Conservation (phyloP, 1,140 invertebrate genomes). For the Zophobas morio region DNA sequence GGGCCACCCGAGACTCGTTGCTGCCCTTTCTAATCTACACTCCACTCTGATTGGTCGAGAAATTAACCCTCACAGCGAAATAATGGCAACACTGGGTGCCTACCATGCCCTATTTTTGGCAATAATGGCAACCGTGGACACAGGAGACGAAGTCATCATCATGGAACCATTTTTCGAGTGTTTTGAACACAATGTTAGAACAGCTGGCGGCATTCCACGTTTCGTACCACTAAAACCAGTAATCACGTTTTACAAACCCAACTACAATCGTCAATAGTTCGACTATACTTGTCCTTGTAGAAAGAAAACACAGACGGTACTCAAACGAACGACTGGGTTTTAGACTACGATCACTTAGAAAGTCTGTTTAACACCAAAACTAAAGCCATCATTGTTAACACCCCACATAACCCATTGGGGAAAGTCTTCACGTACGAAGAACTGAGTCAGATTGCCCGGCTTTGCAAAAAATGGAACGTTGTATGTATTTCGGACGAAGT, state of each 20-base stretch:
- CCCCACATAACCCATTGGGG: slow-evolving; percentile 94
- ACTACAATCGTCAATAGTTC: no score
- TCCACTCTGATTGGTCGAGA: slow-evolving; percentile 80
- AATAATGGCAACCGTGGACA: slow-evolving; percentile 85
- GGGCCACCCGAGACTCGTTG: slow-evolving; percentile 92
- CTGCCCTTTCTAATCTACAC: slow-evolving; percentile 89
- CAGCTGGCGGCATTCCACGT: slow-evolving; percentile 88
- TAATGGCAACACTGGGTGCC: slow-evolving; percentile 92
- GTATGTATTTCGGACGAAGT: slow-evolving; percentile 95
- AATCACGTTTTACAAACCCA: slow-evolving; percentile 1
- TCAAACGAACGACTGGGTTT: slow-evolving; percentile 82
- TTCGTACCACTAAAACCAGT: slow-evolving; percentile 76
- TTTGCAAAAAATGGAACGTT: slow-evolving; percentile 92
- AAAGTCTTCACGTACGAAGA: slow-evolving; percentile 86
- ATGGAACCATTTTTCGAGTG: slow-evolving; percentile 99
- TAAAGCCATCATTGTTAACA: slow-evolving; percentile 95
- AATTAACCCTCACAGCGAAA: slow-evolving; percentile 76
- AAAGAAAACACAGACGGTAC: not conserved
- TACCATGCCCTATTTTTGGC: slow-evolving; percentile 92
- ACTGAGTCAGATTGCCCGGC: slow-evolving; percentile 82
- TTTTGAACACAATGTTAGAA: slow-evolving; percentile 94
- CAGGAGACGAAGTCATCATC: slow-evolving; percentile 94
- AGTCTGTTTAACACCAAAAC: slow-evolving; percentile 90
- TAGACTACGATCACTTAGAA: slow-evolving; percentile 86
- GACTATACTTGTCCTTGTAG: slow-evolving; percentile 8